Conservation (phyloP, 1,140 invertebrate species). For the Vanessa atalanta region DNA sequence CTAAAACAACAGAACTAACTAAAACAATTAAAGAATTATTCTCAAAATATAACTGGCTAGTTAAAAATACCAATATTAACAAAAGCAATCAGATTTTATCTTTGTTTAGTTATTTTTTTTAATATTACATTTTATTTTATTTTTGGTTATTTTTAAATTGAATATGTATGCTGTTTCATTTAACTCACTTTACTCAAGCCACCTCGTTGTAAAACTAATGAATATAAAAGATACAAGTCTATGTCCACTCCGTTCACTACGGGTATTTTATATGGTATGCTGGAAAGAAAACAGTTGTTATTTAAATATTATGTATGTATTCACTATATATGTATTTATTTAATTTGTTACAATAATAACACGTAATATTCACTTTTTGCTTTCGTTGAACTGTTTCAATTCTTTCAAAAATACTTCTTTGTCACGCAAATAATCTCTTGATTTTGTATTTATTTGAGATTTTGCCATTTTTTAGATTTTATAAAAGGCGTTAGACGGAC, state of each 20-base stretch:
- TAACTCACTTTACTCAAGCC: conserved; percentile 93
- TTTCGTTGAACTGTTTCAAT: conserved; percentile 90
- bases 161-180: background rate
- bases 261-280: conserved; percentile 80
- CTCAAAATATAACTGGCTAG: too few relatives aligned
- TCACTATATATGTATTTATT: background rate
- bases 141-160: background rate
- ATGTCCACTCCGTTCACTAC: conserved; percentile 93
- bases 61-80: too few relatives aligned
- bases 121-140: too few relatives aligned
- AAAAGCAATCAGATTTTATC: too few relatives aligned
- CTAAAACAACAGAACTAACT: too few relatives aligned
- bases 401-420: conserved; percentile 89
- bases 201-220: conserved; percentile 93
- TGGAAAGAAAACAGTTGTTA: conserved; percentile 49
- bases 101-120: too few relatives aligned
- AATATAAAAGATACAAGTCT: conserved; percentile 94
- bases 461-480: conserved; percentile 67
- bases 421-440: conserved; percentile 78
- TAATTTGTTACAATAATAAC: background rate
- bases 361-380: conserved; percentile 86
- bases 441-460: conserved; percentile 76
- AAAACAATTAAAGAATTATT: too few relatives aligned
- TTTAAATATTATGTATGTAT: background rate
- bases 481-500: conserved; percentile 11